These are phyloP conservation scores for Enteromius argenteus DNA, from an alignment of 2,797 vertebrate genomes.

Conservation along the genomic window DNA sequence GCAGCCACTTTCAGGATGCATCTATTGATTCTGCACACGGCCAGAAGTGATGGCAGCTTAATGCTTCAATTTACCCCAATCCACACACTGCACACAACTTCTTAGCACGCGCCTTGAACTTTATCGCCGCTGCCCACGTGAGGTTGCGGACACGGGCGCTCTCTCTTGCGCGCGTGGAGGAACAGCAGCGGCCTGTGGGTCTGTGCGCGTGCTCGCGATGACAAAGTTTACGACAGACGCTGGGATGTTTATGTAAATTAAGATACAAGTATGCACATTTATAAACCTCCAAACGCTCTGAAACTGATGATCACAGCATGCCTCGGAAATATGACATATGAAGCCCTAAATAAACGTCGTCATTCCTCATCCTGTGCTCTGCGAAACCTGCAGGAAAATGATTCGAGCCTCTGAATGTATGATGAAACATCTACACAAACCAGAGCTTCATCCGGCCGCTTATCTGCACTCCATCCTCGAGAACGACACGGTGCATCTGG, in stretches of 20 bases:
- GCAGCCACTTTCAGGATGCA: conserved; percentile 30
- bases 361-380: conserved; percentile 28
- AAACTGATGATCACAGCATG: conserved; percentile 46
- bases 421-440: conserved; percentile 42
- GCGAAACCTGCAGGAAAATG: conserved; percentile 38
- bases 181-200: not conserved
- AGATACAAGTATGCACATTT: conserved; percentile 40
- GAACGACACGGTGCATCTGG: not conserved
- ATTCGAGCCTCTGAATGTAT: conserved; percentile 40
- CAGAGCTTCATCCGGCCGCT: not conserved
- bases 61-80: conserved; percentile 48
- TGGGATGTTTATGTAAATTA: conserved; percentile 44
- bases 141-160: not conserved
- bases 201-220: not conserved
- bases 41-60: conserved; percentile 38
- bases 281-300: conserved; percentile 16
- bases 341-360: conserved; percentile 40
- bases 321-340: conserved; percentile 38
- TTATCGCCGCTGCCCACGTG: conserved; percentile 6
- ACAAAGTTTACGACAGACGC: not conserved
- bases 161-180: not conserved
- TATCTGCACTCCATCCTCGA: conserved; percentile 28
- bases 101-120: not conserved
- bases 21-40: conserved; percentile 50
- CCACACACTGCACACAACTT: conserved; percentile 27